Base-by-base conservation (phyloP, 2,113 vertebrate genomes). In the Peromyscus polionotus region DNA sequence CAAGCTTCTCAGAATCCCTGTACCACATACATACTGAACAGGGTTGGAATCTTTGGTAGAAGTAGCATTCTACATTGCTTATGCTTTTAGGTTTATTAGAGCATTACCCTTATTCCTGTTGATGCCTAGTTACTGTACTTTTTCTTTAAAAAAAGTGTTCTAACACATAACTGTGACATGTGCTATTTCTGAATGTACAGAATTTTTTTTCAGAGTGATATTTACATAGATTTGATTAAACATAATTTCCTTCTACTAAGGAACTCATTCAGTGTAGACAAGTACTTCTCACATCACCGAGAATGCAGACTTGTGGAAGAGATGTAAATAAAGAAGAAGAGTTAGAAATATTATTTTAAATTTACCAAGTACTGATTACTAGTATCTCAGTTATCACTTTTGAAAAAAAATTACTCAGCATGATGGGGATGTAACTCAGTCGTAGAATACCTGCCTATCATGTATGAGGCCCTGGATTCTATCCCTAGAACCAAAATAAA, bases 211-310 rank as follows among this genome's bases (percentile, higher is more conserved):
- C 57, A 95, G 79, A 91, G 76, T 75, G 54, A 75, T 68, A 95
- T 96, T 95, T 95, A 90, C 33, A 88, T 86, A 97, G 19, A 93
- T 97, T 97, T 93, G 48, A 87, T 94, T 86, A 95, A 94, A 83
- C 48, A 48, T 33, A 90, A 93, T 95, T 95, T 96, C 33, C 31
- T 96, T 26, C 24, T 81, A 42, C 68, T 90, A 84, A 94, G 39
- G 54, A 79, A 95, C 81, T 96, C 72, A 31, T 87, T 95, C 92
- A 73, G 54, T 90, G 24, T 96, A 67, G 96, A 92, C 54, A 95
- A 95, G 26, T 80, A 83, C 93, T 90, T 95, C 68, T 94, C 73
- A 63, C 72, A 61, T 83, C 61, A 73, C 36, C 87, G 39, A 68
- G 39, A 87, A 88, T 90, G 36, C 19, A 93, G 61, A 96, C 73